Conservation (phyloP, 2,888 invertebrate genomes). For the Amphipyra berbera region DNA sequence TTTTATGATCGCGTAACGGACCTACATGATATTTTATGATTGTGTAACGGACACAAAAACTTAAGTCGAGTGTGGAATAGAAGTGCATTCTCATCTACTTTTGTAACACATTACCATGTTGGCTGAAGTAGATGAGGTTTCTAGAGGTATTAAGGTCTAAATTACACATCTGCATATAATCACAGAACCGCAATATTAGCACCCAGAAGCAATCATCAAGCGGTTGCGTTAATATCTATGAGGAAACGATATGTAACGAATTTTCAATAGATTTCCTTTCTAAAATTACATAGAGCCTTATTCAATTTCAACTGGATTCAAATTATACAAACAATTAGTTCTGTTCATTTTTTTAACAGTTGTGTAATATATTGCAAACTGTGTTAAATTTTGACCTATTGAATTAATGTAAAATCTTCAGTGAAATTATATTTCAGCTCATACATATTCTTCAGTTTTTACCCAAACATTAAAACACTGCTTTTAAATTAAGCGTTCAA, state of each 20-base stretch:
- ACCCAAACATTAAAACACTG: background rate
- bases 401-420: slow-evolving; percentile 6
- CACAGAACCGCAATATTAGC: slow-evolving; percentile 45
- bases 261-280: slow-evolving; percentile 63
- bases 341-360: slow-evolving; percentile 6
- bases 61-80: background rate
- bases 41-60: slow-evolving; percentile 26
- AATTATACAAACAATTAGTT: slow-evolving; percentile 30
- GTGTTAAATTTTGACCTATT: slow-evolving; percentile 4
- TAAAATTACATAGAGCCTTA: slow-evolving; percentile 46
- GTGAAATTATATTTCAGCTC: background rate
- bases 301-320: slow-evolving; percentile 16
- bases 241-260: slow-evolving; percentile 60
- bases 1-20: slow-evolving; percentile 23
- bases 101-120: slow-evolving; percentile 11
- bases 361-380: slow-evolving; percentile 13
- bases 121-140: slow-evolving; percentile 30
- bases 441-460: background rate
- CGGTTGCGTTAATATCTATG: slow-evolving; percentile 35
- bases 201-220: slow-evolving; percentile 60
- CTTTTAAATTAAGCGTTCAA: slow-evolving; percentile 10
- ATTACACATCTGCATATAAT: slow-evolving; percentile 54
- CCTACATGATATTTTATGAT: slow-evolving; percentile 8
- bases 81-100: slow-evolving; percentile 2
- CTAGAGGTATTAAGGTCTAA: slow-evolving; percentile 36